Base-by-base conservation (phyloP, 2,888 invertebrate genomes). In the Nomada flava region DNA sequence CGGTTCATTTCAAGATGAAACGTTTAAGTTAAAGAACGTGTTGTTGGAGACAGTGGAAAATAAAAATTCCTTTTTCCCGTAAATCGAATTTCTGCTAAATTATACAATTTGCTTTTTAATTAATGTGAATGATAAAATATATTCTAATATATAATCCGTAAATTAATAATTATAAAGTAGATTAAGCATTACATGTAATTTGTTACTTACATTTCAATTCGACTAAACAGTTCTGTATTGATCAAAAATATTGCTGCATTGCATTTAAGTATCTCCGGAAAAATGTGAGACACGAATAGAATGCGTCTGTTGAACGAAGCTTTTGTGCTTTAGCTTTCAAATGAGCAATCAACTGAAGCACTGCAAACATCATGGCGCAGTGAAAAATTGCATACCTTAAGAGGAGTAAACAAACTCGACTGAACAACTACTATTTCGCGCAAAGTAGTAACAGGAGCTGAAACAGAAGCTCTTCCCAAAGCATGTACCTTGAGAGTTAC, bases 401-500 rank as follows among this genome's bases (percentile, higher is more conserved):
- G 55, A 4, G 15, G 7, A 11, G 7, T 18, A 68, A 53, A 68
- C 10, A 68, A 55, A 42, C 36, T 55, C 15, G 42, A 55, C 20
- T 53, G n/a, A 68, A 42, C 55, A 55, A 55, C 53, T 23, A 23
- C 52, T 52, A 20, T 36, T 52, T 68, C 50, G 50, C 4, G 13
- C 50, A 29, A 29, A 50, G 47, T 10, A 50, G 64, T 65, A 65
- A 65, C 26, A n/a, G 67, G 29, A 52, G 47, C 18, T 23, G 10
- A 36, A 67, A 67, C 36, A 55, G 29, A 5, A 11, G 68, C 44
- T 55, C 55, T 55, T 42, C 36, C 42, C 42, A 23, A 55, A 42
- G 23, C 55, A 55, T 42, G 42, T 42, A 9, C 23, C 42, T 55
- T 23, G 20, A 67, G 68, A 68, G 55, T 68, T 23, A 53, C 36